phyloP scores from a whole-genome alignment of 2,797 vertebrate genomes.

The Acridotheres tristis region DNA sequence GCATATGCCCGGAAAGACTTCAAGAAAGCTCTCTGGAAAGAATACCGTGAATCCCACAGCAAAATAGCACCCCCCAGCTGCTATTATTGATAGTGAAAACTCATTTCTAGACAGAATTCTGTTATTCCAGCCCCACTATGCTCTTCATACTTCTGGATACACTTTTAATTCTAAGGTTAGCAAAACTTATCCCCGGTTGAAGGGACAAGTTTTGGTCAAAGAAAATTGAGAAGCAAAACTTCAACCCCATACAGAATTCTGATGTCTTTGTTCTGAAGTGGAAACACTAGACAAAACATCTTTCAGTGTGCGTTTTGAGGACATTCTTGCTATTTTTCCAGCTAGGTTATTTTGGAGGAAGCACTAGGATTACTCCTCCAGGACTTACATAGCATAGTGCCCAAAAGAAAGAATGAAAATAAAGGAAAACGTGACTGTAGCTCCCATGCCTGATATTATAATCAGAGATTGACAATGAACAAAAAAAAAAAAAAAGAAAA shows the following conservation, averaged over 20 bases:
- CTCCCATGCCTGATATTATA: neutral
- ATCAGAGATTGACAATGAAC: neutral
- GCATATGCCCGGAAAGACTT: neutral
- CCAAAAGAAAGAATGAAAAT: neutral
- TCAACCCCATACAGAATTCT: neutral
- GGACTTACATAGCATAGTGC: accelerated
- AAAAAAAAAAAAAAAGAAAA: neutral
- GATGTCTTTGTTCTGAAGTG: neutral
- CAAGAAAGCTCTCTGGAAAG: neutral
- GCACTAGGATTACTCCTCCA: neutral
- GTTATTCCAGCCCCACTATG: neutral
- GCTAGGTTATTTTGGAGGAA: neutral
- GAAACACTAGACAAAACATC: neutral
- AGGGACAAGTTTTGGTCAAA: neutral
- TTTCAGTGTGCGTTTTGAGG: neutral
- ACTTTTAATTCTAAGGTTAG: neutral
- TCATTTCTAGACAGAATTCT: neutral
- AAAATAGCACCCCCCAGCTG: neutral
- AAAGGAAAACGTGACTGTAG: neutral
- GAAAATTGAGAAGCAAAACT: neutral
- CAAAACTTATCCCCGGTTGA: neutral
- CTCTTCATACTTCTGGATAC: neutral
- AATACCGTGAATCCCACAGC: neutral
- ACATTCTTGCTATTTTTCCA: neutral
- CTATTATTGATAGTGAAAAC: neutral